These are phyloP conservation scores for Sesamia inferens DNA, from an alignment of 2,888 invertebrate genomes.

Conservation along the genomic window DNA sequence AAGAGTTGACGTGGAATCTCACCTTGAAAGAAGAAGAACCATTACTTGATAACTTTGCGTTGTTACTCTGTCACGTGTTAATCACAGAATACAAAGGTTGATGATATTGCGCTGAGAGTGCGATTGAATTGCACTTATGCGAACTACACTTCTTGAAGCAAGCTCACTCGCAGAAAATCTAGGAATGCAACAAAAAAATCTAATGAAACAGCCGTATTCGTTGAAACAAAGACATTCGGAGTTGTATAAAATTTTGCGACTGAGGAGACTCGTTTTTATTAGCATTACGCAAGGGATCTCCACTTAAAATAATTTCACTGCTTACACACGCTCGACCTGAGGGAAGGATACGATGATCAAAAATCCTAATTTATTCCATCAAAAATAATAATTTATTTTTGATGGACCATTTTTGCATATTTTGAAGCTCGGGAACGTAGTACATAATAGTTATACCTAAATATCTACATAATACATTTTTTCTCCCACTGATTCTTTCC, in stretches of 20 bases:
- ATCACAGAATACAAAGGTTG: background rate
- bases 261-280: conserved; percentile 10
- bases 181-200: conserved; percentile 7
- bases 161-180: background rate
- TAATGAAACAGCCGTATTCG: background rate
- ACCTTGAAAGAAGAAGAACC: too few relatives aligned
- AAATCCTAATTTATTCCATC: conserved; percentile 30
- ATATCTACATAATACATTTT: background rate
- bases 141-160: too few relatives aligned
- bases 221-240: background rate
- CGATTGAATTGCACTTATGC: too few relatives aligned
- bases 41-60: too few relatives aligned
- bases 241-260: background rate
- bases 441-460: background rate
- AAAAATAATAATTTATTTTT: conserved; percentile 11
- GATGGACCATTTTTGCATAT: background rate
- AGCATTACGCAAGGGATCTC: background rate
- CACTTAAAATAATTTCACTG: conserved; percentile 25
- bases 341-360: conserved; percentile 14
- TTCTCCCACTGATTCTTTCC: background rate
- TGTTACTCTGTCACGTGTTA: too few relatives aligned
- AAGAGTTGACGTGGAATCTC: too few relatives aligned
- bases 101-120: too few relatives aligned
- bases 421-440: background rate
- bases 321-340: conserved; percentile 2